Base-by-base conservation (phyloP, 2,797 vertebrate species). In the Sebastes taczanowskii region DNA sequence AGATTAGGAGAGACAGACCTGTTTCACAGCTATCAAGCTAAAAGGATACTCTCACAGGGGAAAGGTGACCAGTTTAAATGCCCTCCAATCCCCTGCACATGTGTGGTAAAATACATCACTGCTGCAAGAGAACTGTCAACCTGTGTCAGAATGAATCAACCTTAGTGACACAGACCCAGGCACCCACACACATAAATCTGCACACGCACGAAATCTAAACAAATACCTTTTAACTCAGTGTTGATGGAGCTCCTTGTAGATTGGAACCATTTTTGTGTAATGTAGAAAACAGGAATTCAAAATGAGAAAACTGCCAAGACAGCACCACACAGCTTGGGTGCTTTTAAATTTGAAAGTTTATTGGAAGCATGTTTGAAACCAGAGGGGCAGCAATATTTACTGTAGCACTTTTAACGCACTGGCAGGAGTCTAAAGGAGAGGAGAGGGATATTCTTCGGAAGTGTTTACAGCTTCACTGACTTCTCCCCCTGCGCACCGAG, bases 61-160 rank as follows among this genome's bases (percentile, higher is more conserved):
- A 93, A 93, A 91, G 87, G 90, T 93, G 91, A 93, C 77, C 76
- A 29, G 76, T 91, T 93, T 91, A 94, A 95, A 91, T 87, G 88
- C 84, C 88, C 86, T 91, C 78, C 94, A 92, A 93, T 91, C 85
- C 85, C 73, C 85, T 86, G 92, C 92, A 95, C 94, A 95, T 93
- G 92, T 96, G 92, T 88, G 92, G 89, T 88, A 83, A 89, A 93
- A 95, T 94, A 90, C 78, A 94, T 94, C 91, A 94, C 74, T 25
- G 74, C 72, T 77, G 87, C 66, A 84, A 70, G 82, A 89, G 87
- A 94, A 84, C 91, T 93, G 94, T 94, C 90, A 94, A 89, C 92
- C 88, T 80, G 77, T 81, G 92, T 95, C 94, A 94, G 84, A 91
- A 94, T 94, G 71, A 94, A 95, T 96, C 93, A 95, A 91, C 92